phyloP scores from a whole-genome alignment of 2,888 invertebrate species.

The Drosophila barbarae region DNA sequence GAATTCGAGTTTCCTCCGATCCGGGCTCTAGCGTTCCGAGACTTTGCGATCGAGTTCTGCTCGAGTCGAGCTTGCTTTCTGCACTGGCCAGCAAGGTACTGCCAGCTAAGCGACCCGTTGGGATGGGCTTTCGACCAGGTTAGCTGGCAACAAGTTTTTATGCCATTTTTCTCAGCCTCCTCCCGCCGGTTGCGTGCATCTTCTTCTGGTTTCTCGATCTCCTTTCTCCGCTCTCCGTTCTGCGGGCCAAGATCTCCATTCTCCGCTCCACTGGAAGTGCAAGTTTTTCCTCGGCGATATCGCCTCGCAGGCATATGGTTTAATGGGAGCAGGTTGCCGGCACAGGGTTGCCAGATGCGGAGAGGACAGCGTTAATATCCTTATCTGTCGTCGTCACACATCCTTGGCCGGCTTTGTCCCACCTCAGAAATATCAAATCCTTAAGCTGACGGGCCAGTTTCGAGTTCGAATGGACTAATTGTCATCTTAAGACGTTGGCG shows the following conservation, averaged over 20 bases:
- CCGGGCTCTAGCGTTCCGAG: slow-evolving; percentile 36
- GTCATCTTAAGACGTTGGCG: slow-evolving; percentile 50
- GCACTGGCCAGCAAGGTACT: slow-evolving; percentile 60
- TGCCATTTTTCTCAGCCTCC: slow-evolving; percentile 36
- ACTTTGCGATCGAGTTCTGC: slow-evolving; percentile 64
- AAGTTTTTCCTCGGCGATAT: slow-evolving; percentile 52
- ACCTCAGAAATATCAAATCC: neutral
- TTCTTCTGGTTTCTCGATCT: slow-evolving; percentile 53
- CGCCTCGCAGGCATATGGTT: slow-evolving; percentile 26
- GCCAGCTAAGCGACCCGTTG: slow-evolving; percentile 22
- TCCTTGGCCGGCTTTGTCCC: slow-evolving; percentile 34
- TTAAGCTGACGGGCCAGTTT: slow-evolving; percentile 14
- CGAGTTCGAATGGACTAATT: slow-evolving; percentile 31
- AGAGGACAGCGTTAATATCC: slow-evolving; percentile 18
- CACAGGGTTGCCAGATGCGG: slow-evolving; percentile 41
- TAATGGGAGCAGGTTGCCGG: slow-evolving; percentile 34
- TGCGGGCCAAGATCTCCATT: slow-evolving; percentile 28
- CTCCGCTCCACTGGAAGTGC: slow-evolving; percentile 58
- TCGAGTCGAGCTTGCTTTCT: slow-evolving; percentile 75
- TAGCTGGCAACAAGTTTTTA: slow-evolving; percentile 35
- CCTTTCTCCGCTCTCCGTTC: slow-evolving; percentile 35
- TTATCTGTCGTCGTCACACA: slow-evolving; percentile 23
- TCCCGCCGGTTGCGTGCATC: slow-evolving; percentile 36
- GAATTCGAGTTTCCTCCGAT: slow-evolving; percentile 8
- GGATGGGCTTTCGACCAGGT: slow-evolving; percentile 36